Evolutionary conservation across 2,888 invertebrate genomes (phyloP), one percentile per base, ranked within the genome.

Genomic region (Machimus rusticus): DNA sequence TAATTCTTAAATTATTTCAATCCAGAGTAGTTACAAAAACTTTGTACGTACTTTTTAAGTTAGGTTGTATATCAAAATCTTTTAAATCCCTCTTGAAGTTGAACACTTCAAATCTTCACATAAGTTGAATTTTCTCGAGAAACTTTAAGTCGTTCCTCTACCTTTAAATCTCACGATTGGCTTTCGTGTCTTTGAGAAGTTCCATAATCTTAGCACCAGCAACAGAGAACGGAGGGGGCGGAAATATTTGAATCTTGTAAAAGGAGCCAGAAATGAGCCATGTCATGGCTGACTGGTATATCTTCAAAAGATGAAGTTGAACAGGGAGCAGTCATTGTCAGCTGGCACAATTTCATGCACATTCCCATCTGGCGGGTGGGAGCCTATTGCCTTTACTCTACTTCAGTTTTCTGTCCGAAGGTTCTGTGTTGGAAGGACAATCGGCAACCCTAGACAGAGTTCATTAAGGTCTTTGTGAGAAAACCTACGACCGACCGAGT

Each of bases 381-480:
- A 28, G 66, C 66, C 66, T 66, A 51, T 51, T 51, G 51, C 51
- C 51, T 51, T n/a, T 51, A 66, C 66, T 66, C 28, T 12, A 66
- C 66, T 66, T 66, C 23, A 66, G 23, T 66, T 66, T 28, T 66
- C 66, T 66, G 66, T 23, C 12, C 66, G 66, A 66, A 66, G 66
- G 66, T 66, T 66, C 66, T 66, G 66, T 66, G 66, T 28, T 66
- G 66, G 66, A 82, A 82, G 82, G 82, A 82, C 82, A 82, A 82
- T 55, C 57, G 51, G 34, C 57, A 82, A 14, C 37, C 51, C 82
- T 82, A 82, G 82, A 57, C 82, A 82, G 57, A 66, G 82, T 82
- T 82, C 82, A 82, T 82, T 82, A 82, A 57, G 55, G n/a, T 31
- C 82, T 82, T 82, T 82, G 82, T 81, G 57, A 76, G 76, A 76